Base-by-base conservation (phyloP, 2,888 invertebrate species). In the Dicycla oo region DNA sequence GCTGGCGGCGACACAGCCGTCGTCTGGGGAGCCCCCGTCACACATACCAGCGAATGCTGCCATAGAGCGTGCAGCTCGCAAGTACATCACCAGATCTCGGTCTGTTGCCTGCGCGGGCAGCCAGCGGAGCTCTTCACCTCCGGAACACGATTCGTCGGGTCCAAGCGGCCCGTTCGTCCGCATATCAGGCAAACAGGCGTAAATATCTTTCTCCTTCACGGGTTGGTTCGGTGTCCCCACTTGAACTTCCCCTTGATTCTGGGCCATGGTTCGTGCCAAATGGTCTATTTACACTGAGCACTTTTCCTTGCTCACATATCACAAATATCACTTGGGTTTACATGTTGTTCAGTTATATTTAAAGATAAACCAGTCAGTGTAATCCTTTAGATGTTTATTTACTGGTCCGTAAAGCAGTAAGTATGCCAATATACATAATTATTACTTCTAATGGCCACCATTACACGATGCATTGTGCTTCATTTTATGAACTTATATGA, bases 41-140 rank as follows among this genome's bases (percentile, higher is more conserved):
- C 99, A 99, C 99, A 99, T 99, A 88, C 99, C 99, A 87, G 99
- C 99, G 96, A 99, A 99, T 75, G 99, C 99, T 91, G 99, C 99
- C 98, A 99, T 99, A 80, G 99, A 99, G 90, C 99, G 97, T 86
- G 99, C 99, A 87, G 99, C 99, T 90, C 99, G 97, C 93, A 99
- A 97, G 96, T 99, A 99, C 99, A 99, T 99, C 91, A 99, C 97
- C 93, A 99, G 97, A 96, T 99, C 99, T 88, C 98, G 98, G 96
- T 99, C 99, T 89, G 98, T 97, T 86, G 98, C 97, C 96, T 99
- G 98, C 87, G 98, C 98, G 78, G 99, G 99, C 93, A 98, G 97
- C 99, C 99, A 99, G 96, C 98, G 97, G 93, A 99, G 96, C 94
- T 99, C 99, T 95, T 99, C 99, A 86, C 98, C 96, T 89, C 95